These are phyloP conservation scores for Hycleus phaleratus DNA, from an alignment of 1,140 invertebrate species.

Conservation along the genomic window DNA sequence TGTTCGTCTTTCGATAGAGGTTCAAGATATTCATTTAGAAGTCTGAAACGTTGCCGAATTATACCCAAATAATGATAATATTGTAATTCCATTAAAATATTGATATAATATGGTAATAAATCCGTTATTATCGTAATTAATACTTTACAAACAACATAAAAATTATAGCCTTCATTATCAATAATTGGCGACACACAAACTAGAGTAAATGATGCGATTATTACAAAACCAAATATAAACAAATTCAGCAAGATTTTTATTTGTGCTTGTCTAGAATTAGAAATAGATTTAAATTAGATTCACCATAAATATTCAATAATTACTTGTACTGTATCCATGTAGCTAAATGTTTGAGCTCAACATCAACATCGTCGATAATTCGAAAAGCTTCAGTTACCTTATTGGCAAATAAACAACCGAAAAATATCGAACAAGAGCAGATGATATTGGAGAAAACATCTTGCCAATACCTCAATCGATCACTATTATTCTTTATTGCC, in stretches of 20 bases:
- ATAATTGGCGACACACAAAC: not conserved
- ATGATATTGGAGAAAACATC: conserved; percentile 5
- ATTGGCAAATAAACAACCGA: conserved; percentile 12
- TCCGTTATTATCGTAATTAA: conserved; percentile 2
- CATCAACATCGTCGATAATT: conserved; percentile 18
- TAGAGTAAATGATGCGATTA: not conserved
- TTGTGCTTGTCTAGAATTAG: conserved; percentile 1
- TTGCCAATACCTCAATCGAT: conserved; percentile 10
- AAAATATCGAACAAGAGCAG: conserved; percentile 1
- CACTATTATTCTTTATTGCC: too few species aligned
- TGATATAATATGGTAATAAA: conserved; percentile 11
- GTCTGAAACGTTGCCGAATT: conserved; percentile 7
- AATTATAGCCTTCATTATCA: not conserved
- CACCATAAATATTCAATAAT: not conserved
- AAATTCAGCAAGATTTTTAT: conserved; percentile 6
- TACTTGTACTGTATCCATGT: conserved; percentile 19
- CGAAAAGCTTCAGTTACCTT: conserved; percentile 17
- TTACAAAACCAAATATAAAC: not conserved
- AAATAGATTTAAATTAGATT: not conserved
- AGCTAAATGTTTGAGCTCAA: conserved; percentile 15
- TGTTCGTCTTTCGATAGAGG: conserved; percentile 2
- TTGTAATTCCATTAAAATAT: conserved; percentile 16
- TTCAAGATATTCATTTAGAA: conserved; percentile 22
- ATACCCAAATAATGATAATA: conserved; percentile 17
- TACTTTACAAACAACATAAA: not conserved